These are phyloP conservation scores for Rotaria socialis DNA, from an alignment of 2,888 invertebrate species.

Conservation along the genomic window DNA sequence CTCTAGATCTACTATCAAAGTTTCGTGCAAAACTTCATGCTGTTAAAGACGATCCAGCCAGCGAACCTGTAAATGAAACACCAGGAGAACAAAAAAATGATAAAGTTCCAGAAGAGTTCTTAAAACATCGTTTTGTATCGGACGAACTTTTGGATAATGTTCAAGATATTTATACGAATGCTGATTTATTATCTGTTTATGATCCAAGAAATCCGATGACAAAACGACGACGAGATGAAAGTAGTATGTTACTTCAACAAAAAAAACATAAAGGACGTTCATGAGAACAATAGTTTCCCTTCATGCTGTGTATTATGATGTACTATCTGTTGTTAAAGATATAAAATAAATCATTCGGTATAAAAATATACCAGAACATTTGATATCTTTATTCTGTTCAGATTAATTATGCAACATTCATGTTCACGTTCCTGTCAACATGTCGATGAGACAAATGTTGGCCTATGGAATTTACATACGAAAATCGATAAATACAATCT, in stretches of 20 bases:
- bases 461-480: slow-evolving; percentile 62
- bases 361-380: background rate
- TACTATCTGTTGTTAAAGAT: background rate
- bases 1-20: background rate
- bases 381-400: background rate
- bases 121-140: slow-evolving; percentile 45
- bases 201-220: slow-evolving; percentile 92
- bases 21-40: slow-evolving; percentile 49
- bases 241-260: slow-evolving; percentile 36
- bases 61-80: slow-evolving; percentile 59
- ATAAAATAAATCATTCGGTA: background rate
- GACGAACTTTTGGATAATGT: slow-evolving; percentile 40
- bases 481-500: slow-evolving; percentile 82
- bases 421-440: slow-evolving; percentile 5
- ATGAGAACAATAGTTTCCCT: background rate
- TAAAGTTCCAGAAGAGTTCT: slow-evolving; percentile 53
- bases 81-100: slow-evolving; percentile 54
- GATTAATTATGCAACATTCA: slow-evolving; percentile 25
- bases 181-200: slow-evolving; percentile 92
- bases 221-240: slow-evolving; percentile 74
- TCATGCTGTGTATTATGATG: background rate
- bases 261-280: slow-evolving; percentile 36
- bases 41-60: slow-evolving; percentile 68
- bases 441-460: slow-evolving; percentile 14
- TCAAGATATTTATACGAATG: slow-evolving; percentile 66